Percentiles rank a stretch among this genome's conserved stretches.
Conservation (phyloP, 2,888 invertebrate genomes). For the Orgyia antiqua region DNA sequence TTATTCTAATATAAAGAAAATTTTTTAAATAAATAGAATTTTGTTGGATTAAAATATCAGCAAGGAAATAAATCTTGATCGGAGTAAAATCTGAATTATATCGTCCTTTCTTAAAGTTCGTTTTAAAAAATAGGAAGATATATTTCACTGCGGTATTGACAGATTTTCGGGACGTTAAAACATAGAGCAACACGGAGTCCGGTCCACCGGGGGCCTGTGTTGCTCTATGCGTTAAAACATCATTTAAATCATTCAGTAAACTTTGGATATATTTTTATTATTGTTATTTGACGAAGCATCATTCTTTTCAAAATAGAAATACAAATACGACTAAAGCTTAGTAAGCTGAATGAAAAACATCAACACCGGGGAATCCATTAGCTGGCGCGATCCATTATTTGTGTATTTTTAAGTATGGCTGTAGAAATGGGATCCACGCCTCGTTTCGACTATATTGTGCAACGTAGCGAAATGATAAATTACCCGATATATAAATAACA, state of each 20-base stretch:
- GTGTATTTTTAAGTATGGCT: slow-evolving; percentile 24
- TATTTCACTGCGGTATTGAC: too few species aligned
- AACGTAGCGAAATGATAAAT: slow-evolving; percentile 37
- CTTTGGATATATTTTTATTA: too few species aligned
- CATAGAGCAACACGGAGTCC: too few species aligned
- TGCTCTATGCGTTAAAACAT: too few species aligned
- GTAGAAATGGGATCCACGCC: slow-evolving; percentile 24
- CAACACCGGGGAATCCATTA: slow-evolving; percentile 26
- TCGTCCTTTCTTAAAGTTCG: too few species aligned
- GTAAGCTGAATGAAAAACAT: slow-evolving; percentile 13
- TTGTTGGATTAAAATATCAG: too few species aligned
- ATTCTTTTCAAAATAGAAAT: slow-evolving; percentile 5
- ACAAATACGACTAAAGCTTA: slow-evolving; percentile 12
- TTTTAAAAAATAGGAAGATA: too few species aligned
- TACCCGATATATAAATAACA: neutral
- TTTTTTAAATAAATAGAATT: neutral
- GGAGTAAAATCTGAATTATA: too few species aligned
- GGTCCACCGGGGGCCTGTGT: too few species aligned
- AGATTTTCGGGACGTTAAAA: too few species aligned
- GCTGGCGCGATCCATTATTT: slow-evolving; percentile 22
- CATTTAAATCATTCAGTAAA: too few species aligned
- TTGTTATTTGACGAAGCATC: neutral
- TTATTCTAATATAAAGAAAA: neutral
- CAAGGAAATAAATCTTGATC: too few species aligned
- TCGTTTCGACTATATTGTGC: slow-evolving; percentile 34